Evolutionary conservation across 2,113 vertebrate genomes (phyloP), one percentile per base, ranked within the genome.

Genomic region (Paramisgurnus dabryanus): DNA sequence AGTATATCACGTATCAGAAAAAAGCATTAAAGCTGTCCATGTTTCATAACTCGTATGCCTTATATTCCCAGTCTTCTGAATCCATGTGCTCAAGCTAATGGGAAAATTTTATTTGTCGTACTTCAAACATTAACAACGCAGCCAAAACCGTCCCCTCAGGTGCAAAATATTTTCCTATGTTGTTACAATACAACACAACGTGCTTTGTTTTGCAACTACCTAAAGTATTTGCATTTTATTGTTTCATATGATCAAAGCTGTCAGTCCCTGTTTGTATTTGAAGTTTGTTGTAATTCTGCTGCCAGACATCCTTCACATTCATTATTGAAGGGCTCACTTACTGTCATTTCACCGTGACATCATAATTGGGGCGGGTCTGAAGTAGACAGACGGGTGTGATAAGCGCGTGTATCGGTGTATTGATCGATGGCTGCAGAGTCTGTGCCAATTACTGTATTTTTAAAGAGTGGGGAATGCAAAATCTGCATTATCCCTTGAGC

Each of bases 381-480:
- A 57, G 2, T n/a, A 57, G 13, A 57, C 4, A 53, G 68, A 34
- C 67, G 12, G 39, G 50, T n/a, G 40, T 10, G 17, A 58, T 76
- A 57, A 65, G 61, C 40, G 4, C 7, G 49, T 17, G 27, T 55
- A 41, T 34, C 27, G 27, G 27, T 34, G 27, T 49, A 49, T 1
- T 60, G 66, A 78, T 1, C 0, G n/a, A 15, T 4, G 58, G 10
- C 55, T 50, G 43, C 43, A 22, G 78, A 17, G 15, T 79, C 15
- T 75, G 84, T 85, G 78, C 68, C 79, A 84, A 82, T 57, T 74
- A 47, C 64, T 68, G 82, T 76, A 76, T 75, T 76, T 68, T 74
- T 80, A 43, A 55, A 73, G 41, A n/a, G 34, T 53, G 4, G 40
- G 40, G 43, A 58, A 39, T 45, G 67, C 11, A 15, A 41, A 40